These are phyloP conservation scores for Meteorus cinctellus DNA, from an alignment of 2,888 invertebrate genomes.

Conservation along the genomic window DNA sequence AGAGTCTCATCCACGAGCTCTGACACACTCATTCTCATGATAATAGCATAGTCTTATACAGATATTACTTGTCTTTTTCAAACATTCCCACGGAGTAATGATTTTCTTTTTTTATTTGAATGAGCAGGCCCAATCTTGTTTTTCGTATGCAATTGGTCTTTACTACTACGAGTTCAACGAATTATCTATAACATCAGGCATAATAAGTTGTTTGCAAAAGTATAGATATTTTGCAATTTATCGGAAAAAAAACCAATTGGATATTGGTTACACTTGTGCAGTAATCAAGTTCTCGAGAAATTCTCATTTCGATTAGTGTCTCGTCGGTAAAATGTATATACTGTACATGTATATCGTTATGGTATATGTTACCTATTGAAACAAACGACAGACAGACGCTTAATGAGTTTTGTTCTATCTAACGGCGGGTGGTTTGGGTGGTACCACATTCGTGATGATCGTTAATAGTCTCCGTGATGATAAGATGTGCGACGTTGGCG, in stretches of 20 bases:
- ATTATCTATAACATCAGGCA: background rate
- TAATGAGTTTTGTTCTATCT: constrained; percentile 69
- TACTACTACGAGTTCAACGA: background rate
- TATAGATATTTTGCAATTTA: background rate
- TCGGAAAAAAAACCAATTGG: constrained; percentile 2
- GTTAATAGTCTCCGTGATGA: constrained; percentile 42
- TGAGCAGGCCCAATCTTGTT: background rate
- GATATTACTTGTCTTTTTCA: constrained; percentile 18
- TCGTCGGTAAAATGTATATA: constrained; percentile 41
- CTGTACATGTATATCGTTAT: constrained; percentile 29
- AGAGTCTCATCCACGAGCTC: constrained; percentile 40
- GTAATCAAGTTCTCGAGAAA: constrained; percentile 19
- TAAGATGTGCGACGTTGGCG: constrained; percentile 30
- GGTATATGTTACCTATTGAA: constrained; percentile 59
- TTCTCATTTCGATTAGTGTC: constrained; percentile 9
- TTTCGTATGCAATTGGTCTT: background rate
- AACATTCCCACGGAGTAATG: constrained; percentile 42
- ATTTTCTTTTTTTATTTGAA: background rate
- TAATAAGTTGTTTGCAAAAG: background rate
- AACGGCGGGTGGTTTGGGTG: constrained; percentile 29
- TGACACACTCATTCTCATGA: constrained; percentile 9
- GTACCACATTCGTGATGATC: constrained; percentile 41
- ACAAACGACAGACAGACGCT: constrained; percentile 71
- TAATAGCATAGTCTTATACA: background rate
- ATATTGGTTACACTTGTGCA: background rate